phyloP scores from a whole-genome alignment of 2,113 vertebrate genomes.

The Agelaius tricolor region DNA sequence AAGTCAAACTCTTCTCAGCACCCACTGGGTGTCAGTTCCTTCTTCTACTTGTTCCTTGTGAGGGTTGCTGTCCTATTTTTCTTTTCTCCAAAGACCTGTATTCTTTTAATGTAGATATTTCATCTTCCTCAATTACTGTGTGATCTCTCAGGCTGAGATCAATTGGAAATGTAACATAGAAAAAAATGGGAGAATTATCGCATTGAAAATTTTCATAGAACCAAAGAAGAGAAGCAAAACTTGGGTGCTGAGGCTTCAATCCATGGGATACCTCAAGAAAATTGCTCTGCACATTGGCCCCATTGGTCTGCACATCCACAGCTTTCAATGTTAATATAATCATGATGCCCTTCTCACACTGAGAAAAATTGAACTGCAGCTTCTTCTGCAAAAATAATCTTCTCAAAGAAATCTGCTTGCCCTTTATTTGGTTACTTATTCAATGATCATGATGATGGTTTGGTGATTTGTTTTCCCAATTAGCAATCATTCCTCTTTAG shows the following conservation, averaged over 20 bases:
- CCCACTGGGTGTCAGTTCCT: background rate
- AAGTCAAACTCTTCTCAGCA: background rate
- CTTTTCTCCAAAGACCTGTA: background rate
- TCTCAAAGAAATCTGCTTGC: background rate
- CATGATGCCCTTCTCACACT: background rate
- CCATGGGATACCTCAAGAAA: background rate
- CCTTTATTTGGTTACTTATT: background rate
- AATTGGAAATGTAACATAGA: background rate
- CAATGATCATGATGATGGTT: background rate
- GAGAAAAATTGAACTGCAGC: background rate
- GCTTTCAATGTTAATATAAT: background rate
- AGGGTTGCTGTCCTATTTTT: background rate
- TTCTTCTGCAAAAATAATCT: background rate
- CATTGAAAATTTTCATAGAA: background rate
- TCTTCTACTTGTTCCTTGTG: background rate
- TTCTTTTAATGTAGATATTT: background rate
- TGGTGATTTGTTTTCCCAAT: background rate
- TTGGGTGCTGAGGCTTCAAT: background rate
- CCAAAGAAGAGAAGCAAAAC: background rate
- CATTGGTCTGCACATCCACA: fast-evolving
- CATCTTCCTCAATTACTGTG: background rate
- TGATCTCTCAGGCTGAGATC: background rate
- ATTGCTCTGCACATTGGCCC: background rate
- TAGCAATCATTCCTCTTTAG: background rate
- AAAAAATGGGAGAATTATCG: background rate